A percentile compares a stretch with the other conserved stretches of the same genome.
Conservation (phyloP, 2,797 vertebrate species). For the Triplophysa bombifrons region DNA sequence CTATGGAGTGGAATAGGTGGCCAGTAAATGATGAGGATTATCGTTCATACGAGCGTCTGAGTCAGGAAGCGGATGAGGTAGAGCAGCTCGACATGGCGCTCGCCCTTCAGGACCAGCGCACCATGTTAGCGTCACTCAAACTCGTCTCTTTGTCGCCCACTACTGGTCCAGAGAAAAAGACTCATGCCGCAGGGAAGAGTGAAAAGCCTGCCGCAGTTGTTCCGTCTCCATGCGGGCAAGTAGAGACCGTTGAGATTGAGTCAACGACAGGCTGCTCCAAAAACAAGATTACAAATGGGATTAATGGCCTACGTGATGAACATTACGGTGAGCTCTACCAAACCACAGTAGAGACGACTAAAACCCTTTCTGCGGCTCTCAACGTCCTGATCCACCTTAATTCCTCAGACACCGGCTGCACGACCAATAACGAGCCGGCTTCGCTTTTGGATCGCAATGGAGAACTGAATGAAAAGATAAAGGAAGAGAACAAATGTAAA, state of each 20-base stretch:
- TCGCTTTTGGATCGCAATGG: conserved; percentile 24
- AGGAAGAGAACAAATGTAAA: conserved; percentile 7
- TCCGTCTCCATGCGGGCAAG: background rate
- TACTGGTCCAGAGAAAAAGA: conserved; percentile 53
- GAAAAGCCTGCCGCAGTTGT: conserved; percentile 19
- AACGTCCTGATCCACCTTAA: conserved; percentile 86
- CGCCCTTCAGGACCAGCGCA: conserved; percentile 95
- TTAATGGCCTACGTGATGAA: conserved; percentile 87
- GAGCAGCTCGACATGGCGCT: conserved; percentile 97
- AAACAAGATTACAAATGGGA: conserved; percentile 81
- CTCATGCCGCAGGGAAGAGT: background rate
- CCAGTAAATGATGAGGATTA: conserved; percentile 93
- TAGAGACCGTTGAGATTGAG: conserved; percentile 48
- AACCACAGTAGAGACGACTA: conserved; percentile 93
- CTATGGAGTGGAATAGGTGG: conserved; percentile 99
- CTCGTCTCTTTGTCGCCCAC: conserved; percentile 91
- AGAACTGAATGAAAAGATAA: conserved; percentile 46
- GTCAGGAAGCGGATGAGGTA: conserved; percentile 90
- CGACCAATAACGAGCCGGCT: conserved; percentile 51
- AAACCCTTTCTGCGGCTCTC: conserved; percentile 90
- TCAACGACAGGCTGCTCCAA: conserved; percentile 73
- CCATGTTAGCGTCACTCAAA: conserved; percentile 93
- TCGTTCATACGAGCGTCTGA: conserved; percentile 92
- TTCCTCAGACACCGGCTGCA: conserved; percentile 42
- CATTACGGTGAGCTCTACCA: conserved; percentile 90